A percentile compares a stretch with the other conserved stretches of the same genome.
These are phyloP conservation scores for Indicator maculatus DNA, from an alignment of 2,113 vertebrate species.

Conservation along the genomic window DNA sequence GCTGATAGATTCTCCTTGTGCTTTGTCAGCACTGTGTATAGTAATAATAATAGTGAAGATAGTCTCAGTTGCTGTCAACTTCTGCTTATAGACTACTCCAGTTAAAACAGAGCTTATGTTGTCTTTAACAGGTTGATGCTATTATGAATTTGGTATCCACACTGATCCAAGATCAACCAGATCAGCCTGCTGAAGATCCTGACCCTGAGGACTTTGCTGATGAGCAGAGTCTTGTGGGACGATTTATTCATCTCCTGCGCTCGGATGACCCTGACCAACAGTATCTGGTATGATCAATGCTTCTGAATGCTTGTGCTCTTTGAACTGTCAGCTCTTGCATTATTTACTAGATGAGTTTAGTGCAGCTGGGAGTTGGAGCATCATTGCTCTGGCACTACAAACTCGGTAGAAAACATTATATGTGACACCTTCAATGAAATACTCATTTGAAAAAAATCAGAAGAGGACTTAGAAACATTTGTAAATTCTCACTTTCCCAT, in stretches of 20 bases:
- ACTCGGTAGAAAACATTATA: neutral
- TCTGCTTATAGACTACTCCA: neutral
- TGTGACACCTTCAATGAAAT: neutral
- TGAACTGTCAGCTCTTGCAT: neutral
- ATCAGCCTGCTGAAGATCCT: slow-evolving; percentile 94
- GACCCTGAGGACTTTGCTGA: slow-evolving; percentile 98
- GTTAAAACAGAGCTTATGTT: neutral
- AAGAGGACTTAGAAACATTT: neutral
- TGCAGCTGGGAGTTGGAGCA: neutral
- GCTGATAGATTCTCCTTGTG: neutral
- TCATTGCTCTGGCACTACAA: neutral
- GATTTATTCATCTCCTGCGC: slow-evolving; percentile 93
- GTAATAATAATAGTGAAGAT: neutral
- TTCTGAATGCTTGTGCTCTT: neutral
- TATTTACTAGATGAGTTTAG: neutral
- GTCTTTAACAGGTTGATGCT: slow-evolving; percentile 86
- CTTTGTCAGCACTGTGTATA: neutral
- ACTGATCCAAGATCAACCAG: slow-evolving; percentile 95
- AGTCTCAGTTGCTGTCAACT: neutral
- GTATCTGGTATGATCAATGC: slow-evolving; percentile 83
- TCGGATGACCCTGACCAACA: slow-evolving; percentile 97
- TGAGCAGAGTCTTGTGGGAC: slow-evolving; percentile 95
- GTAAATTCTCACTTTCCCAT: neutral
- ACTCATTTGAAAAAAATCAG: neutral
- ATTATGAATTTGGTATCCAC: slow-evolving; percentile 95